These are phyloP conservation scores for Pseudeuparius sepicola DNA, from an alignment of 2,888 invertebrate species.

Conservation along the genomic window DNA sequence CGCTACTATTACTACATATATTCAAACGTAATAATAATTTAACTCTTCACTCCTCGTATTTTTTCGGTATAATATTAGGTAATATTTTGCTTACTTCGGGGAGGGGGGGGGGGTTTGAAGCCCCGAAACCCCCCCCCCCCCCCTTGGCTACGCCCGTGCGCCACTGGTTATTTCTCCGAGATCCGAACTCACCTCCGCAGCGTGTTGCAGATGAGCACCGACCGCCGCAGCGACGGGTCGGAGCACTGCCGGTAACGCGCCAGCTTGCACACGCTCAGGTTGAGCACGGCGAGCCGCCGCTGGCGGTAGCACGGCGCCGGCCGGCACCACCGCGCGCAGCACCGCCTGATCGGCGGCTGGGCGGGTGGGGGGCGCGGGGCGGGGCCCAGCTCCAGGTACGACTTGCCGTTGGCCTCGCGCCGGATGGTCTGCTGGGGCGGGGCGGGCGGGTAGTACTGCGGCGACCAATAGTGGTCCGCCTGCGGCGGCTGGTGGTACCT, in stretches of 20 bases:
- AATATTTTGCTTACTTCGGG: too few relatives aligned
- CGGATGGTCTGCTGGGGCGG: constrained; percentile 68
- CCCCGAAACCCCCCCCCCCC: too few relatives aligned
- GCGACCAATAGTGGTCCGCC: constrained; percentile 38
- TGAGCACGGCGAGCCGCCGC: constrained; percentile 77
- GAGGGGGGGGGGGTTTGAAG: too few relatives aligned
- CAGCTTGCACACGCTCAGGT: constrained; percentile 85
- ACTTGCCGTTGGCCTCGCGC: constrained; percentile 82
- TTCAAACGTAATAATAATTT: too few relatives aligned
- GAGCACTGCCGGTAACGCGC: constrained; percentile 79
- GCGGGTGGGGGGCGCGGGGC: constrained; percentile 40
- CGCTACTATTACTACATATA: too few relatives aligned
- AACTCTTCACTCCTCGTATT: too few relatives aligned
- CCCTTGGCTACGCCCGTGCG: too few relatives aligned
- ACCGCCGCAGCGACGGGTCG: constrained; percentile 80
- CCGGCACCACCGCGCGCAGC: constrained; percentile 56
- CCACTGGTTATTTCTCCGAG: too few relatives aligned
- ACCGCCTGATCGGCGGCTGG: constrained; percentile 33
- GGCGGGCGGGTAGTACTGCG: constrained; percentile 45
- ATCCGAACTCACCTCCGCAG: constrained; percentile 49
- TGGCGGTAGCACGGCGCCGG: constrained; percentile 80
- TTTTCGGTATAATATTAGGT: too few relatives aligned
- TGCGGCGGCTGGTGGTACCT: too few relatives aligned
- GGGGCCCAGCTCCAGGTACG: constrained; percentile 76
- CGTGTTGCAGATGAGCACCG: constrained; percentile 89